phyloP scores from a whole-genome alignment of 2,888 invertebrate species.

The Imbricaverruca yamaguchii region DNA sequence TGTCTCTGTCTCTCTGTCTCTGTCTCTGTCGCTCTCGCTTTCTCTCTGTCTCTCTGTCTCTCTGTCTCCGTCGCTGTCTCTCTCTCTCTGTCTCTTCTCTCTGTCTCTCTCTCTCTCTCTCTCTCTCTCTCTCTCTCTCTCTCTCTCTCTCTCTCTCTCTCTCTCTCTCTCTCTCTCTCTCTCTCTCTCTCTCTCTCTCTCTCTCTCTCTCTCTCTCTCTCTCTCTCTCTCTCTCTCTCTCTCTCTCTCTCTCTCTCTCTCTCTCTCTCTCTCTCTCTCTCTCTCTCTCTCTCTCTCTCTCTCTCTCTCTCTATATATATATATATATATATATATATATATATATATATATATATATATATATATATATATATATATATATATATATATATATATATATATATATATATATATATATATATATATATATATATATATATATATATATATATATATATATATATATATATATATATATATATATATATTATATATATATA shows the following conservation, averaged over 20 bases:
- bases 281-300: background rate
- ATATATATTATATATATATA: too few species aligned
- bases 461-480: too few species aligned
- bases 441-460: too few species aligned
- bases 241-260: slow-evolving; percentile 25
- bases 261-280: slow-evolving; percentile 5
- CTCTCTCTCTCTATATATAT: too few species aligned
- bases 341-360: too few species aligned
- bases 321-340: too few species aligned
- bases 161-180: slow-evolving; percentile 18
- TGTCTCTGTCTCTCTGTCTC: too few species aligned
- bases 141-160: slow-evolving; percentile 12
- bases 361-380: too few species aligned
- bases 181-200: slow-evolving; percentile 17
- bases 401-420: background rate
- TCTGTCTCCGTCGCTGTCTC: background rate
- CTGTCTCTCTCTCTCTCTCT: background rate
- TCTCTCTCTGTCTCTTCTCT: too few species aligned
- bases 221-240: slow-evolving; percentile 28
- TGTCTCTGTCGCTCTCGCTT: too few species aligned
- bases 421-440: too few species aligned
- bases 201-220: slow-evolving; percentile 25
- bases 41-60: too few species aligned
- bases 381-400: background rate
- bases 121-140: slow-evolving; percentile 7